These are phyloP conservation scores for Pyrgus malvae DNA, from an alignment of 2,888 invertebrate species.

Conservation along the genomic window DNA sequence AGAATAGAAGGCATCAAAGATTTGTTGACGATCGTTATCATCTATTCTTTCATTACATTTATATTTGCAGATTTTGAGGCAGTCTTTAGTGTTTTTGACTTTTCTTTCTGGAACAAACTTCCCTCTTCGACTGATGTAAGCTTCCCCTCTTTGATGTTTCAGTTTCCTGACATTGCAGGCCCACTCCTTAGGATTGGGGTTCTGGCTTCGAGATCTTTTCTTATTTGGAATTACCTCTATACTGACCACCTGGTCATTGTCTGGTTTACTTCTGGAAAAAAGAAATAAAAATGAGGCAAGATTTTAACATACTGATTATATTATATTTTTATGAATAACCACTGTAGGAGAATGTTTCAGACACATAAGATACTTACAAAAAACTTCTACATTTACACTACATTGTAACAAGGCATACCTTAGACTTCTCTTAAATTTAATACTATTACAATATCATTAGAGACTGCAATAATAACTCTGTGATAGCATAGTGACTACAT, in stretches of 20 bases:
- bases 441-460: no score
- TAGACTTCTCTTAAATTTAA: no score
- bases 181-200: slow-evolving; percentile 65
- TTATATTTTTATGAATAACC: no score
- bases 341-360: no score
- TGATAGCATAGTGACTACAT: no score
- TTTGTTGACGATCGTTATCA: slow-evolving; percentile 61
- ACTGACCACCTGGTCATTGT: slow-evolving; percentile 34
- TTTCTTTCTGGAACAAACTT: slow-evolving; percentile 65
- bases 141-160: slow-evolving; percentile 71
- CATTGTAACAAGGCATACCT: no score
- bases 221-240: slow-evolving; percentile 36
- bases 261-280: slow-evolving; percentile 50
- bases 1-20: slow-evolving; percentile 72
- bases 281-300: no score
- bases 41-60: slow-evolving; percentile 68
- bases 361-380: no score
- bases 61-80: slow-evolving; percentile 62
- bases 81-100: slow-evolving; percentile 66
- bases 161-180: slow-evolving; percentile 67
- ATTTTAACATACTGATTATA: no score
- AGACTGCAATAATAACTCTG: no score
- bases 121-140: slow-evolving; percentile 66
- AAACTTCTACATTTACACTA: no score
- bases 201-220: slow-evolving; percentile 50